A percentile compares a stretch with the other conserved stretches of the same genome.
Evolutionary conservation across 2,113 vertebrate species (phyloP).

Genomic region (Neoarius graeffei): DNA sequence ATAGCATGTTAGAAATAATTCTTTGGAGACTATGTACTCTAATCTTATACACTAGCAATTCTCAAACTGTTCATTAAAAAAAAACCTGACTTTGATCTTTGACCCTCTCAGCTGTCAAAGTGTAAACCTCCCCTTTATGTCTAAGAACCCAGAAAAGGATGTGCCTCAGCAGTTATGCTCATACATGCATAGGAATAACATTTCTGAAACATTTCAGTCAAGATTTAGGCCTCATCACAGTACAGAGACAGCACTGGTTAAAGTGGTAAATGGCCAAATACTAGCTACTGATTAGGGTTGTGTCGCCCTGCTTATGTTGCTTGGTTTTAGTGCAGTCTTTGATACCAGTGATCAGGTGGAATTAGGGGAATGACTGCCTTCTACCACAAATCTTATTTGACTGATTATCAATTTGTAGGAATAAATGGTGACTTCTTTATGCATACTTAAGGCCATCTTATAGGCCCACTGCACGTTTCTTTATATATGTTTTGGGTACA

Average conservation of each 20-base stretch:
- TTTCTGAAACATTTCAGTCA: background rate
- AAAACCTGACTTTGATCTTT: no score
- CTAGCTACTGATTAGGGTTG: background rate
- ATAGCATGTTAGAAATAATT: background rate
- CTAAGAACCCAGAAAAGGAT: no score
- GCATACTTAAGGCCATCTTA: background rate
- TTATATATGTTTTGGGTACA: background rate
- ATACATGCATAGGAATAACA: no score
- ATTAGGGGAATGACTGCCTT: background rate
- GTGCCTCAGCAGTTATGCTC: no score
- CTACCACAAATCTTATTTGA: background rate
- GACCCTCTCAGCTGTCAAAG: no score
- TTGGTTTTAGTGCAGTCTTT: background rate
- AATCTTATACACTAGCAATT: no score
- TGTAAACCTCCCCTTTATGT: no score
- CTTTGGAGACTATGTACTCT: no score
- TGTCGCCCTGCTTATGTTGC: background rate
- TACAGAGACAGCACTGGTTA: background rate
- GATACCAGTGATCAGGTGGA: no score
- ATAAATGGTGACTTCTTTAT: background rate
- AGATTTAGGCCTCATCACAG: background rate
- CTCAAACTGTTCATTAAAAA: no score
- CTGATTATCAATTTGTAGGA: background rate
- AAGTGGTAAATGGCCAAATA: background rate
- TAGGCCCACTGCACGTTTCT: no score